Base-by-base conservation (phyloP, 2,113 vertebrate species). In the Empidonax alnorum region DNA sequence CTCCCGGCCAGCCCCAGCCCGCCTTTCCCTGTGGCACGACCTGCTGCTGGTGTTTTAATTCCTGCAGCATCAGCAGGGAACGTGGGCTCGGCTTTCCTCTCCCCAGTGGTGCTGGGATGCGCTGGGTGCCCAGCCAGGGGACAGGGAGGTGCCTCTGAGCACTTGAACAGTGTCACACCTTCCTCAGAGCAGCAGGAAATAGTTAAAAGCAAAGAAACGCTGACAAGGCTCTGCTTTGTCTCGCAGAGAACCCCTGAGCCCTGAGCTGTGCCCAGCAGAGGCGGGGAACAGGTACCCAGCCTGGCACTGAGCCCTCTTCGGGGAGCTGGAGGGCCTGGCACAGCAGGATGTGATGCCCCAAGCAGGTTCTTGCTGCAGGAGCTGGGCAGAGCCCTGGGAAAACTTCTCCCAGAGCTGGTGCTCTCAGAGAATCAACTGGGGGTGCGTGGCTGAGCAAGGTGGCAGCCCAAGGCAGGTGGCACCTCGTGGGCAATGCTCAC, bases 151-250 rank as follows among this genome's bases (percentile, higher is more conserved):
- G 58, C 74, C 67, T 14, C 39, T 4, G 4, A 14, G 61, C 28
- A 7, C 58, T n/a, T 2, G 20, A 27, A 7, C 0, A 14, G 20
- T 6, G 83, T 8, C 14, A 0, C 23, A 0, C 1, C 25, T 0
- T 55, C 68, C 81, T 62, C 2, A 1, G n/a, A n/a, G 74, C n/a
- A 30, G 81, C 49, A 18, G 67, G 20, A 42, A 81, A 30, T 16
- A 15, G 69, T 84, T 78, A 71, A 84, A 87, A 58, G 91, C 87
- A n/a, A 84, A 87, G 21, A 52, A 59, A 19, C 3, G 87, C 90
- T 72, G 92, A 14, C 19, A 7, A 1, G 0, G 33, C 52, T 52
- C 63, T 19, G 85, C 75, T 69, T 72, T 83, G 86, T 53, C 42
- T 75, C 0, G 14, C 12, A n/a, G 61, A 35, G 46, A 63, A 25